Evolutionary conservation across 2,797 vertebrate genomes (phyloP), one percentile per base, ranked within the genome.

Genomic region (Malacoctenus gilli): DNA sequence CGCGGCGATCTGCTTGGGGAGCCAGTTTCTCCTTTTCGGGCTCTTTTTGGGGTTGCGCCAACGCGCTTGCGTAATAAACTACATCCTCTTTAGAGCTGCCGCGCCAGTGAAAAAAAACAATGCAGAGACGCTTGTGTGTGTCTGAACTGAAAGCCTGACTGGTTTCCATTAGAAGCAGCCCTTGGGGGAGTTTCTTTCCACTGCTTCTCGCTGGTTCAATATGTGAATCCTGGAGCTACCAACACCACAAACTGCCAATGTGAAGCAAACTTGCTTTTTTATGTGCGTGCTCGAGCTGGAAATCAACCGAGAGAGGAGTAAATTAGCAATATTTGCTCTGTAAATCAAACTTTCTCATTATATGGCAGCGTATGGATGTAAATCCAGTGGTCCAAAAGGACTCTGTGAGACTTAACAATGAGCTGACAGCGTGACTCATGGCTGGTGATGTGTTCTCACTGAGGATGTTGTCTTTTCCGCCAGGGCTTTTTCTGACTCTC

Each of bases 71-170:
- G 76, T 77, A 90, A 88, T 68, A 68, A 68, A 75, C 67, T 65
- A 85, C 82, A 87, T 90, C 86, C 85, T 86, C 84, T 88, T 89
- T 79, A 59, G 57, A 21, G 30, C 50, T 66, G 67, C 62, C 31
- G 60, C 59, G 75, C 58, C 48, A 69, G 67, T 56, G 59, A 46
- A 62, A 75, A 76, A 76, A 75, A 76, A 76, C 74, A 72, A 70
- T 68, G 62, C 38, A 80, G 48, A 68, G 53, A 10, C 16, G 4
- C 43, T 59, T 63, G 9, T 63, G 66, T 43, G n/a, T 52, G 59
- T 62, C 52, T 63, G 37, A 18, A 40, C 52, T 57, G 42, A 77
- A 41, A 55, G 47, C 1, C 13, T 51, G 65, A 66, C 67, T 44
- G 20, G 18, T 28, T 23, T 42, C 32, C 23, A 59, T 62, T 37